Base-by-base conservation (phyloP, 2,113 vertebrate species). In the Lathamus discolor region DNA sequence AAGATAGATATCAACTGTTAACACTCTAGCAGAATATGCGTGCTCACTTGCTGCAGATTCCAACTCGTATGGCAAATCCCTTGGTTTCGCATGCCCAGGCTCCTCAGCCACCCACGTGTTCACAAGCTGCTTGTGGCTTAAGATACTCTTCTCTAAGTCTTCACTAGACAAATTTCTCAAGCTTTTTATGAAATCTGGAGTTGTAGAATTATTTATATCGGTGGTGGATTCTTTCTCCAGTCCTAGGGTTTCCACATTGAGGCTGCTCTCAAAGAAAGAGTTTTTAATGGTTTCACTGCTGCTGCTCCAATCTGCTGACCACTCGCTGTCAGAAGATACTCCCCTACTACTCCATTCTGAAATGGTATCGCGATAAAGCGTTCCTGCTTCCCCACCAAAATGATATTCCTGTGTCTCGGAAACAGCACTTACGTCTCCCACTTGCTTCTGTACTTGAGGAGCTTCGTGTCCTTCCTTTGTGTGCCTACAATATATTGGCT, bases 1-100 rank as follows among this genome's bases (percentile, higher is more conserved):
- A 67, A 98, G 95, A 90, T 98, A 98, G 90, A 98, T 98, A 97
- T 98, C 98, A 93, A 98, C 93, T 33, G 97, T 98, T 70, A 98
- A 48, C 88, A 98, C 97, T 87, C 85, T 97, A 84, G 97, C 63
- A 80, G 97, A 92, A 14, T 76, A 83, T 35, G 87, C 3, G 57
- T 79, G 88, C 28, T 97, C 96, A 46, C 55, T 59, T 1, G 23
- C 46, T 5, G 57, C 89, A 83, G 93, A 83, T 62, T 94, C 95
- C 73, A 78, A 90, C 73, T 49, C 49, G 4, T 67, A 86, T 35
- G 91, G 83, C 61, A 77, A 82, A 66, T 92, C 94, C 70, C 90
- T 76, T 66, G 91, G 57, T 48, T 87, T 76, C 52, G 90, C 94
- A 94, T 88, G 84, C 74, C 73, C 92, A 7, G 96, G 62, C 93